Evolutionary conservation across 2,888 invertebrate genomes (phyloP), one percentile per base, ranked within the genome.

Genomic region (Pheosia tremula): DNA sequence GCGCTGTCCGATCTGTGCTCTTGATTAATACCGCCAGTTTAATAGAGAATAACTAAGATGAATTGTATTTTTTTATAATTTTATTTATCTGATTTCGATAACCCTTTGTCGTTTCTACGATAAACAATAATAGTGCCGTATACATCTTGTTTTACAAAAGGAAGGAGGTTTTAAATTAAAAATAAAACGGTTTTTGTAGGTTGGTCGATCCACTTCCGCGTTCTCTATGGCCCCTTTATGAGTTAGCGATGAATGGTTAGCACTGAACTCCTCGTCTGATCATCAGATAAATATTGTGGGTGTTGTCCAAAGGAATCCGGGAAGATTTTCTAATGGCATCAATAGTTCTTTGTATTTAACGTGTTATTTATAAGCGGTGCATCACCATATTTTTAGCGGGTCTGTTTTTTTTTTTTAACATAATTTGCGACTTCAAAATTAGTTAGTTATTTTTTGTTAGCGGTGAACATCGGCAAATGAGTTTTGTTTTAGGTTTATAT

Each of bases 221-320:
- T 84, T 75, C 84, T 89, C 81, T 81, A 84, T 88, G 86, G 89
- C 90, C 80, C 74, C 65, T 79, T 83, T 84, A 84, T 83, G 82
- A 84, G 82, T 68, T 77, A 80, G 74, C 83, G 82, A 90, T 90
- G 91, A 91, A 92, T 91, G 88, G 85, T 62, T 63, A 62, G 66
- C 76, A 71, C 81, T 78, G 80, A 82, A 83, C 82, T 80, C 80
- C 79, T 74, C 82, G 87, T 91, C 91, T 91, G 92, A 92, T 90
- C 89, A 78, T 74, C 77, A 80, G 88, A 91, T 92, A 90, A 88
- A 90, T 90, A 85, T 85, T 82, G 86, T 83, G 85, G 85, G 79
- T 70, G 71, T 73, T 55, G 62, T 74, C 68, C 63, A 65, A 66
- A 68, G 80, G 88, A 86, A 89, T 89, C 81, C 82, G 83, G 83